Evolutionary conservation across 2,888 invertebrate species (phyloP).

Genomic region (Aradus depressus): DNA sequence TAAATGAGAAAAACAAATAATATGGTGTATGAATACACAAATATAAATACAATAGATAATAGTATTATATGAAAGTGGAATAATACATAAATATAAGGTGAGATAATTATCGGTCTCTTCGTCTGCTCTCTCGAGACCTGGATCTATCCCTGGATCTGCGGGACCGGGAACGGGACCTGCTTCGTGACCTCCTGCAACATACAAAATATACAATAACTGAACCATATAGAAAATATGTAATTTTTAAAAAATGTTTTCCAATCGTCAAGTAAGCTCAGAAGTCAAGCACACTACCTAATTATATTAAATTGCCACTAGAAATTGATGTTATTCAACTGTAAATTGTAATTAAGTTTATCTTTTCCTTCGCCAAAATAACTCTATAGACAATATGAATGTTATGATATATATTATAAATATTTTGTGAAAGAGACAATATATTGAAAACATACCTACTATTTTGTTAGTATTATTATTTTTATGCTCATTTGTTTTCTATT

Average conservation of each 20-base stretch:
- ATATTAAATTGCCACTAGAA: background rate
- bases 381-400: no score
- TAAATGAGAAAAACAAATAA: no score
- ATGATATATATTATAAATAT: no score
- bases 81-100: background rate
- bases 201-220: constrained; percentile 2
- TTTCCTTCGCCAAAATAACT: no score
- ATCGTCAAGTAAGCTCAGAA: background rate
- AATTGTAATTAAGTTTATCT: no score
- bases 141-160: constrained; percentile 31
- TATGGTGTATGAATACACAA: no score
- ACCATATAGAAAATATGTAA: background rate
- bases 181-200: constrained; percentile 32
- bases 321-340: background rate
- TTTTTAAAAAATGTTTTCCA: background rate
- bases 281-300: background rate
- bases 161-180: constrained; percentile 29
- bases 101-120: constrained; percentile 24
- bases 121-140: constrained; percentile 31
- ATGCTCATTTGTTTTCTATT: no score
- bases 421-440: no score
- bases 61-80: no score
- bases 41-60: no score
- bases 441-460: no score
- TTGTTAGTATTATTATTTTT: no score